These are phyloP conservation scores for Pammene aurita DNA, from an alignment of 2,888 invertebrate species.

Conservation along the genomic window DNA sequence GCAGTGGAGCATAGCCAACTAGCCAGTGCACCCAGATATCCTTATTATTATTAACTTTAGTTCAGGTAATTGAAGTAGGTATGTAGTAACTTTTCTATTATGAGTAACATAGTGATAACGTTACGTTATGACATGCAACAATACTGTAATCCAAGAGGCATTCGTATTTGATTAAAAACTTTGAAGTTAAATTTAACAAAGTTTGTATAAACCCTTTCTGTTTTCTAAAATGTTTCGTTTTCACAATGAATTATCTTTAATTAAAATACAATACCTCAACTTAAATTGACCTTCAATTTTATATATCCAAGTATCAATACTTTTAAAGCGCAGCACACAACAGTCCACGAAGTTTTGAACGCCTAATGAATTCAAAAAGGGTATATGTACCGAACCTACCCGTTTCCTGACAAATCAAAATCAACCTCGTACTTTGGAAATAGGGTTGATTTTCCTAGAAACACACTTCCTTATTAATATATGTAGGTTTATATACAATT, in stretches of 20 bases:
- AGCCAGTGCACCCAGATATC: too few species aligned
- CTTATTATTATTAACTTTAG: too few species aligned
- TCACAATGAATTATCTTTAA: not conserved
- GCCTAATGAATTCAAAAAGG: slow-evolving; percentile 57
- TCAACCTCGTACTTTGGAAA: slow-evolving; percentile 22
- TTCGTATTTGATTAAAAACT: too few species aligned
- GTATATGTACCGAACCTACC: slow-evolving; percentile 56
- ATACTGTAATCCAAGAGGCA: too few species aligned
- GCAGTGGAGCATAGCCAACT: too few species aligned
- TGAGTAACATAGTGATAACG: too few species aligned
- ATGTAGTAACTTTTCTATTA: too few species aligned
- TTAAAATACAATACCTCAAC: not conserved
- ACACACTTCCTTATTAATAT: slow-evolving; percentile 71
- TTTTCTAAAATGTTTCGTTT: not conserved
- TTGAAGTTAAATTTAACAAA: too few species aligned
- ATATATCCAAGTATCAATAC: slow-evolving; percentile 64
- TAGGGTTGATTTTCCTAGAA: slow-evolving; percentile 48
- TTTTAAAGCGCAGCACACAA: slow-evolving; percentile 51
- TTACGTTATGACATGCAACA: too few species aligned
- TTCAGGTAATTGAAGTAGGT: too few species aligned
- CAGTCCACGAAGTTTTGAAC: slow-evolving; percentile 74
- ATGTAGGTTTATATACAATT: slow-evolving; percentile 72
- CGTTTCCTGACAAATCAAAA: slow-evolving; percentile 44
- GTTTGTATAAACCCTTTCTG: not conserved
- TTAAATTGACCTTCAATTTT: slow-evolving; percentile 40